phyloP scores from a whole-genome alignment of 2,113 vertebrate genomes.

The Sinocyclocheilus anophthalmus region DNA sequence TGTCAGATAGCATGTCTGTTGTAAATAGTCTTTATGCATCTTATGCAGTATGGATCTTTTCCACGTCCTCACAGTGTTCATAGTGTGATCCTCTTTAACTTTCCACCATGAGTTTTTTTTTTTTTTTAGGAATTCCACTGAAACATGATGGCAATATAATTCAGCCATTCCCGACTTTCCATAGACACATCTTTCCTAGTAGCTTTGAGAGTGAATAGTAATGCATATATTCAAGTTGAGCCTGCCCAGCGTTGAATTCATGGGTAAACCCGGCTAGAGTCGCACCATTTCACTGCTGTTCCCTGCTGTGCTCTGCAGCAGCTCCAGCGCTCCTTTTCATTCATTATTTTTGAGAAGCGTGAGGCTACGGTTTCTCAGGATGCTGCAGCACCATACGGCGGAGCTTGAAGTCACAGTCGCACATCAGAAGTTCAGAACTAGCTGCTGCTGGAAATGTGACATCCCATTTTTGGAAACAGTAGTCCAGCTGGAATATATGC shows the following conservation, averaged over 20 bases:
- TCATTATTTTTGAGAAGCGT: slow-evolving; percentile 45
- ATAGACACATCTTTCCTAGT: neutral
- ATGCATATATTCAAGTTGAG: slow-evolving; percentile 36
- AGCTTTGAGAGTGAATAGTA: slow-evolving; percentile 15
- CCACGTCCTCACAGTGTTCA: neutral
- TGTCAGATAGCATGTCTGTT: too few relatives aligned
- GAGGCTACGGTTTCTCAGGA: neutral
- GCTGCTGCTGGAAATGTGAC: slow-evolving; percentile 8
- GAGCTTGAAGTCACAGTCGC: slow-evolving; percentile 36
- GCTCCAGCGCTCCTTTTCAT: slow-evolving; percentile 21
- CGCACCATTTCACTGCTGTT: slow-evolving; percentile 30
- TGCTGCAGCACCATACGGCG: slow-evolving; percentile 18
- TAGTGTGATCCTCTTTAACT: neutral
- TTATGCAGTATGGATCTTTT: neutral
- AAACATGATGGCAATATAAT: neutral
- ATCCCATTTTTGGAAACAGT: neutral
- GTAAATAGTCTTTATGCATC: neutral
- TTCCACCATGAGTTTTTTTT: neutral
- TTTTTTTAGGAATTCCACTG: neutral
- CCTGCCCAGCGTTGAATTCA: slow-evolving; percentile 9
- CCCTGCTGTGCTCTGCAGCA: slow-evolving; percentile 22
- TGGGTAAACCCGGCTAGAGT: slow-evolving; percentile 32
- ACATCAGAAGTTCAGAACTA: slow-evolving; percentile 24
- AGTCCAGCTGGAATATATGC: neutral
- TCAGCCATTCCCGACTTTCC: neutral